phyloP scores from a whole-genome alignment of 1,140 invertebrate species.

The Megalonaias nervosa region DNA sequence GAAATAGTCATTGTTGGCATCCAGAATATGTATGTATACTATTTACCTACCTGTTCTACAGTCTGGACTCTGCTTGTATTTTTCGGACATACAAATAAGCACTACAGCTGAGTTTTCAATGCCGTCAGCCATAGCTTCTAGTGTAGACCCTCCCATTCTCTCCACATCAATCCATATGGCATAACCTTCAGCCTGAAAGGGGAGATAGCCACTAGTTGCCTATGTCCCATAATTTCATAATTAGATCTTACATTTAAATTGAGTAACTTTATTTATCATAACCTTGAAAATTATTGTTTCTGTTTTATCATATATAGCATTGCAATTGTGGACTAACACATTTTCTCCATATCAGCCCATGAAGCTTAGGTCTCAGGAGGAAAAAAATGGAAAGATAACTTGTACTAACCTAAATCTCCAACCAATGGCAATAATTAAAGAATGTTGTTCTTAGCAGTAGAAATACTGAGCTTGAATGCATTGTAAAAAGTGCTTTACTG shows the following conservation, averaged over 20 bases:
- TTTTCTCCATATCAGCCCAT: neutral
- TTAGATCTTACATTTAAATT: neutral
- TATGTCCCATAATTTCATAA: too few relatives aligned
- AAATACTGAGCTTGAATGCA: too few relatives aligned
- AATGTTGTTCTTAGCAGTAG: too few relatives aligned
- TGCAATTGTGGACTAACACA: neutral
- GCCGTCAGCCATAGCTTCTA: slow-evolving; percentile 67
- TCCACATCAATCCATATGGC: slow-evolving; percentile 62
- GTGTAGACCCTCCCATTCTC: slow-evolving; percentile 58
- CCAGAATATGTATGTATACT: too few relatives aligned
- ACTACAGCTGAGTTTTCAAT: slow-evolving; percentile 65
- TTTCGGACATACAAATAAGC: slow-evolving; percentile 69
- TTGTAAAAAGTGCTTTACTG: too few relatives aligned
- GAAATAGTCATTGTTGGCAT: too few relatives aligned
- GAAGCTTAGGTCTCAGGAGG: too few relatives aligned
- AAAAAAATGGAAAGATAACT: too few relatives aligned
- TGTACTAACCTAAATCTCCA: too few relatives aligned
- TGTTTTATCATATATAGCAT: neutral
- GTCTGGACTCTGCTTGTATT: slow-evolving; percentile 69
- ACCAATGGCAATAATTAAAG: too few relatives aligned
- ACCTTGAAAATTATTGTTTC: neutral
- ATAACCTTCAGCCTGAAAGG: slow-evolving; percentile 51
- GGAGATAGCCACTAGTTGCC: neutral
- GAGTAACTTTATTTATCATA: neutral
- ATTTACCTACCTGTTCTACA: slow-evolving; percentile 60